Base-by-base conservation (phyloP, 2,888 invertebrate genomes). In the Exocentrus adspersus region DNA sequence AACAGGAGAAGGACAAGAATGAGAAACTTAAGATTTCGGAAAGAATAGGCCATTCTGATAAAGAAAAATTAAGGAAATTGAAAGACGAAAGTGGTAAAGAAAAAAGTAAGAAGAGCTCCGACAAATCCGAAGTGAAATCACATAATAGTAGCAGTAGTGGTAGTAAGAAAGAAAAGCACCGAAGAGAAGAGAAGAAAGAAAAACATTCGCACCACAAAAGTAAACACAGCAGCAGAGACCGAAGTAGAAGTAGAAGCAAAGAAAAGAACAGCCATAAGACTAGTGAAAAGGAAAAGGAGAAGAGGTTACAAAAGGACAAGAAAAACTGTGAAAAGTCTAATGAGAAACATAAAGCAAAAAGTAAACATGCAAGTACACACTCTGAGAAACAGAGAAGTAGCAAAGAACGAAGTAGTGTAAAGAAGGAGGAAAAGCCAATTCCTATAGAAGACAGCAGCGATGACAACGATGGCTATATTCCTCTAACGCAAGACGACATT, bases 61-160 rank as follows among this genome's bases (percentile, higher is more conserved):
- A 65, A 65, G 68, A 53, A 56, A 19, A 41, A 50, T n/a, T 20
- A 16, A 37, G 37, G 21, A 48, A 14, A 12, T 41, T 20, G 2
- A 60, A 46, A 32, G 32, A 53, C 17, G 43, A 21, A n/a, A 28
- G 43, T 43, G 30, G 14, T 28, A 43, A 54, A 51, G 57, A 60
- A 32, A 60, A 52, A 41, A 62, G 24, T 48, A 61, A 64, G 12
- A 80, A 81, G 65, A 45, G 50, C 48, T 43, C 17, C 42, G 56
- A 56, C 12, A 59, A 64, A n/a, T n/a, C n/a, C n/a, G n/a, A n/a
- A n/a, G n/a, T n/a, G n/a, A n/a, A n/a, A 83, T 83, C 75, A 83
- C 84, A 72, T 80, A 66, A 80, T 78, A 71, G 79, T 76, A 69
- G 81, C 75, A 78, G 72, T 80, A 66, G 80, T 78, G 71, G 79